phyloP scores from a whole-genome alignment of 2,888 invertebrate species.

The Microctonus hyperodae region DNA sequence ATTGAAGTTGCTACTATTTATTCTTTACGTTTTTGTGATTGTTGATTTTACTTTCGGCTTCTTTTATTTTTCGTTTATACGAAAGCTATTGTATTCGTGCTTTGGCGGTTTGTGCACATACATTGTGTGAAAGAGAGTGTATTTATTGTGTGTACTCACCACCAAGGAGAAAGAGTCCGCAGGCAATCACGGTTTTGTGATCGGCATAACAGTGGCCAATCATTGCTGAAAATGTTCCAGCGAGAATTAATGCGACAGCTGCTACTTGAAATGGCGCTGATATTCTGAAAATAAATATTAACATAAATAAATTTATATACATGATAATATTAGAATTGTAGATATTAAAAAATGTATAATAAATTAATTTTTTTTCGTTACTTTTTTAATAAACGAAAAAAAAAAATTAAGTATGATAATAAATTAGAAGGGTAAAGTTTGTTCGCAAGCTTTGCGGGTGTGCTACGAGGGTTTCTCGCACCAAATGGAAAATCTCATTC shows the following conservation, averaged over 20 bases:
- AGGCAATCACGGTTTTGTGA: constrained; percentile 69
- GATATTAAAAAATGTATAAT: neutral
- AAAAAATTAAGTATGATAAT: constrained; percentile 11
- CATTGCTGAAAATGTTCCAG: constrained; percentile 67
- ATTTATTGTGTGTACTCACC: constrained; percentile 63
- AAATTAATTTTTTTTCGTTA: neutral
- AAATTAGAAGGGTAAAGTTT: neutral
- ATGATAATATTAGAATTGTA: constrained; percentile 37
- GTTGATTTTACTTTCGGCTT: constrained; percentile 26
- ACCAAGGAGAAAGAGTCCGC: constrained; percentile 69
- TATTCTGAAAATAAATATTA: constrained; percentile 64
- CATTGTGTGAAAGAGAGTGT: neutral
- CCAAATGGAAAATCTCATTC: neutral
- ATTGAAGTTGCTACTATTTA: constrained; percentile 17
- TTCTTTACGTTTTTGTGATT: constrained; percentile 11
- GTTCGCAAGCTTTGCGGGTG: neutral
- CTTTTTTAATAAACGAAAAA: constrained; percentile 12
- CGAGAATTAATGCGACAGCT: constrained; percentile 66
- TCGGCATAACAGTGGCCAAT: constrained; percentile 70
- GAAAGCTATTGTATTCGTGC: neutral
- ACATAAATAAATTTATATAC: no score
- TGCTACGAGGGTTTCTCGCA: neutral
- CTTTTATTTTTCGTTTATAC: neutral
- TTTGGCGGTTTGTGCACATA: no score
- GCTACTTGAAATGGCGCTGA: constrained; percentile 69